Base-by-base conservation (phyloP, 2,113 vertebrate genomes). In the Amblyopsis rosae region DNA sequence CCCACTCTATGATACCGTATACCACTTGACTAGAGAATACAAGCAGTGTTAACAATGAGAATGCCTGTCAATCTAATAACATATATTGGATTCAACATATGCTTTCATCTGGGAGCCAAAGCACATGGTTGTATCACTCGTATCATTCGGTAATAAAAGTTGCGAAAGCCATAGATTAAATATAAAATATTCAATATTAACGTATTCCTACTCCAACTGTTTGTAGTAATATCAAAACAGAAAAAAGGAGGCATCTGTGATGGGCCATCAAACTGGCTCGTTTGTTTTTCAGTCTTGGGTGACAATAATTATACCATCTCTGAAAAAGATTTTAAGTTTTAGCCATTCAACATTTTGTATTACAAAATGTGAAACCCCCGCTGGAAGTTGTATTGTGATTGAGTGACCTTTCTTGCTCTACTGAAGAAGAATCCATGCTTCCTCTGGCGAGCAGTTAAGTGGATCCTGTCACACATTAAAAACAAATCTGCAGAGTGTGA, bases 381-480 rank as follows among this genome's bases (percentile, higher is more conserved):
- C 16, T 41, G 17, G 19, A 70, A 68, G 46, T 53, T 58, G n/a
- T 46, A 53, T 3, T n/a, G 47, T 51, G 66, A 67, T 10, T 50
- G 3, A 64, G 46, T 59, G 56, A 41, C 62, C 63, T 69, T 64
- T 72, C 54, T 73, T 57, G 57, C 66, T 67, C 33, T 26, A 12
- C 12, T 49, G 56, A 70, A 77, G 64, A 53, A 26, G 11, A 65
- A 61, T 69, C 49, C 73, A 62, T 64, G 56, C 46, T 58, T 59
- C 58, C 48, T 81, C 59, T 59, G 41, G 61, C 65, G 46, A n/a
- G 41, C 73, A 46, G 69, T 84, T 79, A 88, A 91, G 81, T 86
- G 76, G 83, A 85, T 86, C 84, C 80, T 83, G 83, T 90, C 88
- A 90, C 79, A 85, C 73, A 70, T 89, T 89, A 88, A 88, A 88